Percentiles rank a stretch among this genome's conserved stretches.
Evolutionary conservation across 92 coral and sea anemone species (phyloP).

Genomic region (Bergia puertoricense): DNA sequence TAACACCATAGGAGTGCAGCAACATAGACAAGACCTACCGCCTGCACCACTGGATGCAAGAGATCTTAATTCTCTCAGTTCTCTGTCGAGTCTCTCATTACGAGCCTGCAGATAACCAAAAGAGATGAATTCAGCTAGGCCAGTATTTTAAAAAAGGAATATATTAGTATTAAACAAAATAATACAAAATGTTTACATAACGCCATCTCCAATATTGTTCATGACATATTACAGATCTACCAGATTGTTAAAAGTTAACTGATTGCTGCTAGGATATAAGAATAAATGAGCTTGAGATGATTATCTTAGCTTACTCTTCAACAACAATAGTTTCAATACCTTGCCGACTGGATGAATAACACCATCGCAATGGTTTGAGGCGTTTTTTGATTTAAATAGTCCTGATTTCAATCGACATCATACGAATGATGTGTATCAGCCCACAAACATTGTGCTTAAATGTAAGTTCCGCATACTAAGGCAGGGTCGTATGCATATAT

Average conservation of each 20-base stretch:
- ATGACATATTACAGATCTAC: too few species aligned
- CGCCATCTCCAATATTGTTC: too few species aligned
- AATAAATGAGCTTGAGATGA: too few species aligned
- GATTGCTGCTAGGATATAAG: too few species aligned
- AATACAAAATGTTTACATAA: too few species aligned
- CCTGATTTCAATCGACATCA: not conserved
- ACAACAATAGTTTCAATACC: too few species aligned
- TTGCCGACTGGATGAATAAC: not conserved
- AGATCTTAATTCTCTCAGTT: constrained; percentile 65
- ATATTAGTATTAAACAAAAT: too few species aligned
- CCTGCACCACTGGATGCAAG: constrained; percentile 55
- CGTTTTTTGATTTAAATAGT: too few species aligned
- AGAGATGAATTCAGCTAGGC: not conserved
- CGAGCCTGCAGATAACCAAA: constrained; percentile 43
- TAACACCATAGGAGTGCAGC: not conserved
- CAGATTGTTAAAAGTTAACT: too few species aligned
- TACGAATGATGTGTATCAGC: not conserved
- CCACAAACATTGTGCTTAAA: not conserved
- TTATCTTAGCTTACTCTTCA: too few species aligned
- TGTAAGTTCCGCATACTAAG: not conserved
- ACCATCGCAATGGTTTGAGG: not conserved
- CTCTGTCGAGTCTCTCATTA: constrained; percentile 63
- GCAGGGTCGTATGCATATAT: not conserved
- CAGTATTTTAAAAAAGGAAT: not conserved
- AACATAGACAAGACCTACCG: not conserved